Base-by-base conservation (phyloP, 2,113 vertebrate species). In the Vombatus ursinus region DNA sequence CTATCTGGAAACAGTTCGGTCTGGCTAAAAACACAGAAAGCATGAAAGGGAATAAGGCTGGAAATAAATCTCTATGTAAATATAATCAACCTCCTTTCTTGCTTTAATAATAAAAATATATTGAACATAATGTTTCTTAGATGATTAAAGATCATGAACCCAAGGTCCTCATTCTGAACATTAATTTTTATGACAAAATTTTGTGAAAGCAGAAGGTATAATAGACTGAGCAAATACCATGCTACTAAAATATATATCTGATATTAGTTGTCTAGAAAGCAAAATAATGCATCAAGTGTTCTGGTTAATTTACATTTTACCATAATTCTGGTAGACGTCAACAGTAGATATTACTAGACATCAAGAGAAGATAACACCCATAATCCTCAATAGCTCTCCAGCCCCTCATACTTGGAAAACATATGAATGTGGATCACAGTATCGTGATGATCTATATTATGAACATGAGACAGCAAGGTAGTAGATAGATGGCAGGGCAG, bases 121-220 rank as follows among this genome's bases (percentile, higher is more conserved):
- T 2, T 47, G 23, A 61, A 50, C 5, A n/a, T 92, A n/a, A 92
- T 16, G 94, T 97, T 90, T 89, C 92, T 51, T 89, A 61, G 68
- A 52, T 22, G 31, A 90, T 3, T n/a, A 89, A 93, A 37, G 14
- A 10, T 68, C 50, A 2, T 16, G 23, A 89, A 16, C 11, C 48
- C 28, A 77, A 92, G 93, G 52, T 37, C 50, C 49, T 47, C 52
- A 49, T 91, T 77, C 84, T 51, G 26, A 90, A 26, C 49, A 90
- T 47, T 53, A 93, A 61, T 90, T 77, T 47, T 90, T 9, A 49
- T 44, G 47, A 93, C 0, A 95, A 24, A 52, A 50, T 44, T 2
- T 44, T 54, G 16, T 47, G 50, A 3, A 90, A 52, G 90, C 19
- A 93, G 31, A 84, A 92, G 4, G 4, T 28, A 37, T 12, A 51